Percentiles rank a stretch among this genome's conserved stretches.
These are phyloP conservation scores for Silurus glanis DNA, from an alignment of 2,113 vertebrate species.

Conservation along the genomic window DNA sequence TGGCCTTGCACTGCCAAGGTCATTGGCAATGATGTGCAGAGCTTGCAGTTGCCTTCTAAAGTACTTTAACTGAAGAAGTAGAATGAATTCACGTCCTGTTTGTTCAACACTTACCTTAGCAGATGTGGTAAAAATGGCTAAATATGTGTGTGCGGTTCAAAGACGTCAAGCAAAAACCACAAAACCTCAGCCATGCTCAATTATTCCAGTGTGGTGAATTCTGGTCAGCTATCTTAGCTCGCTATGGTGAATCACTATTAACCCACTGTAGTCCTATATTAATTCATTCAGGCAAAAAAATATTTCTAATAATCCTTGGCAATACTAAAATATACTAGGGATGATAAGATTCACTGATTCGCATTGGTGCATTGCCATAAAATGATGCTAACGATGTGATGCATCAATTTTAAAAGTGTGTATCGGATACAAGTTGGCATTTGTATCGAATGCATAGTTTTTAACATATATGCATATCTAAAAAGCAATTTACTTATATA, in stretches of 20 bases:
- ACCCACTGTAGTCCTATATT: too few species aligned
- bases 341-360: too few species aligned
- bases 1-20: not conserved
- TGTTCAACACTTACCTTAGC: not conserved
- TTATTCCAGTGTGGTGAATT: not conserved
- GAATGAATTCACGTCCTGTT: conserved; percentile 11
- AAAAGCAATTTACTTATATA: too few species aligned
- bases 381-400: too few species aligned
- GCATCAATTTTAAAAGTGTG: too few species aligned
- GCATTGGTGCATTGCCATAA: too few species aligned
- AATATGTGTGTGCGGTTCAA: conserved; percentile 11
- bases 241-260: not conserved
- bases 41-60: not conserved
- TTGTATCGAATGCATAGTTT: too few species aligned
- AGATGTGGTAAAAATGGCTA: not conserved
- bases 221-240: not conserved
- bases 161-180: not conserved
- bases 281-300: too few species aligned
- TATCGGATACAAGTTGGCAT: too few species aligned
- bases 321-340: too few species aligned
- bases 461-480: too few species aligned
- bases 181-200: not conserved
- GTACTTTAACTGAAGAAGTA: not conserved
- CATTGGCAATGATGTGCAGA: not conserved
- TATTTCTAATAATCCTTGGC: too few species aligned